Evolutionary conservation across 2,888 invertebrate genomes (phyloP).

Genomic region (Priocnemis perturbator): DNA sequence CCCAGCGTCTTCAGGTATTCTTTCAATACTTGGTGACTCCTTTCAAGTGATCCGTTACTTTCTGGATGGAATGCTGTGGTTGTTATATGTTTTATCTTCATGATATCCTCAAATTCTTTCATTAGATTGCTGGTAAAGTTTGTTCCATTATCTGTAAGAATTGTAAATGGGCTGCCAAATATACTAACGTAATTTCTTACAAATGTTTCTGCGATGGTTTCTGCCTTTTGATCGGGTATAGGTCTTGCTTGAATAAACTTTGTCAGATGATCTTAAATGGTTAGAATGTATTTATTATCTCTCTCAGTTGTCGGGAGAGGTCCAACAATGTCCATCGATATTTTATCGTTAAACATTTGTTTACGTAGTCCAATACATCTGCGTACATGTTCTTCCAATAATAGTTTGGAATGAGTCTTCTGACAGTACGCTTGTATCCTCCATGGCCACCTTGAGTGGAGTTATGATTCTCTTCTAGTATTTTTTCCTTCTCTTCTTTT

Average conservation of each 20-base stretch:
- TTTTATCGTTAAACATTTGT: background rate
- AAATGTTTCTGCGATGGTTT: slow-evolving; percentile 1
- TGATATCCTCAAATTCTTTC: background rate
- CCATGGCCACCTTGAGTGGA: background rate
- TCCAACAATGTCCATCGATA: slow-evolving; percentile 10
- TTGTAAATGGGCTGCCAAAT: background rate
- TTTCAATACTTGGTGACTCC: too few relatives aligned
- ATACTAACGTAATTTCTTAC: background rate
- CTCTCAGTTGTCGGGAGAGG: slow-evolving; percentile 3
- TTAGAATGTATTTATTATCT: slow-evolving; percentile 13
- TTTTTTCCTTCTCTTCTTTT: background rate
- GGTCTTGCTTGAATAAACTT: slow-evolving; percentile 7
- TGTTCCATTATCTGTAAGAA: slow-evolving; percentile 2
- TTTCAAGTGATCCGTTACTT: background rate
- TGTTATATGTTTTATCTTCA: background rate
- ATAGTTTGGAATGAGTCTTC: background rate
- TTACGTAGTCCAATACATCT: background rate
- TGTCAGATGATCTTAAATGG: background rate
- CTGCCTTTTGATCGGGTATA: background rate
- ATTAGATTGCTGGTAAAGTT: background rate
- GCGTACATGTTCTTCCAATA: slow-evolving; percentile 6
- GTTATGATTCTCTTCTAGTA: background rate
- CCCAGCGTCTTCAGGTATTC: background rate
- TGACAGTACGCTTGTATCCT: background rate
- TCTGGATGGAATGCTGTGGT: slow-evolving; percentile 9